Evolutionary conservation across 2,888 invertebrate genomes (phyloP).

Genomic region (Lepidocyrtoides sp.): DNA sequence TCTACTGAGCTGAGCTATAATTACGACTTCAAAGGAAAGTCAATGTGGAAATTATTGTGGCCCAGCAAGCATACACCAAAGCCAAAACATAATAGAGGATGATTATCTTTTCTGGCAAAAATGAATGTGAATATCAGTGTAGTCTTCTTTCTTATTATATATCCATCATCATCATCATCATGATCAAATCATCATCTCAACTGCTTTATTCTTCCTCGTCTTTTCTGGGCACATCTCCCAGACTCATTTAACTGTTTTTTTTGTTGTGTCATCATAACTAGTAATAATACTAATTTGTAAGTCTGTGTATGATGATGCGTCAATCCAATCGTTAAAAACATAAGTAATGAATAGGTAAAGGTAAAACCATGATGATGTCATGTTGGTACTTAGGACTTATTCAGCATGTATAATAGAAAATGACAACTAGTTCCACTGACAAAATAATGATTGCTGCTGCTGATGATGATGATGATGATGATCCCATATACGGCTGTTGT

Average conservation of each 20-base stretch:
- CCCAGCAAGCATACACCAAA: background rate
- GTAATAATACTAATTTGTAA: constrained; percentile 39
- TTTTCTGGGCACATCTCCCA: background rate
- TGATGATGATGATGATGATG: no score
- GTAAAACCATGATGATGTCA: constrained; percentile 16
- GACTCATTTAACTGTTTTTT: constrained; percentile 11
- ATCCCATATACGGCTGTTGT: constrained; percentile 9
- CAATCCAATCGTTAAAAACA: background rate
- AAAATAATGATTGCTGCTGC: constrained; percentile 28
- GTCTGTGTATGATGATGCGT: constrained; percentile 1
- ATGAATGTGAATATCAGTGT: background rate
- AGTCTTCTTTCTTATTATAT: no score
- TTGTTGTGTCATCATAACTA: constrained; percentile 5
- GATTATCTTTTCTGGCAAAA: background rate
- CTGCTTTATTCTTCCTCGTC: background rate
- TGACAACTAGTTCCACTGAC: constrained; percentile 49
- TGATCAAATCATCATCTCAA: constrained; percentile 24
- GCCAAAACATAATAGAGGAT: background rate
- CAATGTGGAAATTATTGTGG: constrained; percentile 45
- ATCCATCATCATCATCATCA: no score
- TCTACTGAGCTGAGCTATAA: background rate
- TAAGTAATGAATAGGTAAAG: constrained; percentile 33
- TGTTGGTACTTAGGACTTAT: constrained; percentile 1
- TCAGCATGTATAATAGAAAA: background rate
- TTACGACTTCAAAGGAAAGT: constrained; percentile 48